A percentile compares a stretch with the other conserved stretches of the same genome.
Evolutionary conservation across 2,797 vertebrate genomes (phyloP).

Genomic region (Orientallactaga sibirica): DNA sequence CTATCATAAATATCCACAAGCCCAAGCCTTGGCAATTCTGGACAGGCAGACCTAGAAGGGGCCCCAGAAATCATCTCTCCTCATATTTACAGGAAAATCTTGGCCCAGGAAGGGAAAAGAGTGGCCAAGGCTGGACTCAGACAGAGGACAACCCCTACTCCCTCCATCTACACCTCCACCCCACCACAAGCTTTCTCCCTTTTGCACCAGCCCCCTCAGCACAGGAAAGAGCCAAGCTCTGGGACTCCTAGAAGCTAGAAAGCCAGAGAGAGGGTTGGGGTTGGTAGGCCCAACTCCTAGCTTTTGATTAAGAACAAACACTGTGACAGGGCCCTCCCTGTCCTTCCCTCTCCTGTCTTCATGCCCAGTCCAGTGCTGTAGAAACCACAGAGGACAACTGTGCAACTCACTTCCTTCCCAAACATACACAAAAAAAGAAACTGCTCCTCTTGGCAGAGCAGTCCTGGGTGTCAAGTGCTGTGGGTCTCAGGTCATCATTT

Average conservation of each 20-base stretch:
- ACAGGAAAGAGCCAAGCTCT: background rate
- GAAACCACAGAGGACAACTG: background rate
- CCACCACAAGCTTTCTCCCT: background rate
- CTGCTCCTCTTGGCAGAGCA: background rate
- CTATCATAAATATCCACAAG: background rate
- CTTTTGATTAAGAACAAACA: background rate
- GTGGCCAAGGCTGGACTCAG: background rate
- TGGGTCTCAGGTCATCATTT: background rate
- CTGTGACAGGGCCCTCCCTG: background rate
- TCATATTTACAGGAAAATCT: background rate
- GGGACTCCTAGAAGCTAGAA: background rate
- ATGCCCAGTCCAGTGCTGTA: background rate
- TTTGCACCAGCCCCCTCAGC: background rate
- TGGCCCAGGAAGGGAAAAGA: background rate
- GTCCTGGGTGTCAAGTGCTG: background rate
- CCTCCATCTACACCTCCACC: background rate
- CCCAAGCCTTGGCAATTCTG: background rate
- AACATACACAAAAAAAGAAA: background rate
- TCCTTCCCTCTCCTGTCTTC: accelerated
- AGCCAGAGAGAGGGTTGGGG: background rate
- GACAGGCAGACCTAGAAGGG: background rate
- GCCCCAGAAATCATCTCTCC: background rate
- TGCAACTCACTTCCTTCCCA: background rate
- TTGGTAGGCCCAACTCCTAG: background rate
- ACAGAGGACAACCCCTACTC: accelerated